Base-by-base conservation (phyloP, 2,113 vertebrate genomes). In the Thunnus maccoyii region DNA sequence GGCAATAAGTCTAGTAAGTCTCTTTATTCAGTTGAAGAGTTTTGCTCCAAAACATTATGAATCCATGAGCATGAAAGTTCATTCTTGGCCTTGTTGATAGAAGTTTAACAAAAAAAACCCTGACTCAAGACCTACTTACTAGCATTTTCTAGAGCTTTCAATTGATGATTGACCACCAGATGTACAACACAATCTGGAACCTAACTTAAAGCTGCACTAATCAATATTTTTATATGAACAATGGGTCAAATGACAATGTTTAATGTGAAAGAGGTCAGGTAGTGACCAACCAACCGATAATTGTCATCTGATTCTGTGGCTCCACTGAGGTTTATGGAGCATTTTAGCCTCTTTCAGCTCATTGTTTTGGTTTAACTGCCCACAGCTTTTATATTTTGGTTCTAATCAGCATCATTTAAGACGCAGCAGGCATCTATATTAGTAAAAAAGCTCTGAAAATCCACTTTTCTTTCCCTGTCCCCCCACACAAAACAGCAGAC, bases 1-100 rank as follows among this genome's bases (percentile, higher is more conserved):
- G 62, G 69, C 57, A 54, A 62, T 55, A 46, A 47, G 22, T 22
- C 22, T 6, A 72, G 27, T 74, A 85, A 79, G 79, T 84, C 58
- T 86, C 82, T 68, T 72, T 52, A 44, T 76, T 78, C 41, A 50
- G 46, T 71, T 80, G 73, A 83, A 70, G 88, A 87, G 83, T 86
- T 86, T 86, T 74, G 76, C 70, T 81, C 68, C 72, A 73, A 46
- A 41, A 64, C 32, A 73, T 17, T 41, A 41, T 41, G 9, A 41
- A 73, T 52, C 9, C 10, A 14, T 17, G 4, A 15, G 7, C 22
- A 4, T 30, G 57, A 60, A 17, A 17, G 27, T 58, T 16, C 20
- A 56, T 56, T 2, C 20, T 25, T 5, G 32, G 36, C 9, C 6
- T 41, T 41, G 7, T 41, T 41, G 7, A 41, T 41, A 41, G 32